Conservation (phyloP, 2,888 invertebrate species). For the Caenorhabditis imperialis region DNA sequence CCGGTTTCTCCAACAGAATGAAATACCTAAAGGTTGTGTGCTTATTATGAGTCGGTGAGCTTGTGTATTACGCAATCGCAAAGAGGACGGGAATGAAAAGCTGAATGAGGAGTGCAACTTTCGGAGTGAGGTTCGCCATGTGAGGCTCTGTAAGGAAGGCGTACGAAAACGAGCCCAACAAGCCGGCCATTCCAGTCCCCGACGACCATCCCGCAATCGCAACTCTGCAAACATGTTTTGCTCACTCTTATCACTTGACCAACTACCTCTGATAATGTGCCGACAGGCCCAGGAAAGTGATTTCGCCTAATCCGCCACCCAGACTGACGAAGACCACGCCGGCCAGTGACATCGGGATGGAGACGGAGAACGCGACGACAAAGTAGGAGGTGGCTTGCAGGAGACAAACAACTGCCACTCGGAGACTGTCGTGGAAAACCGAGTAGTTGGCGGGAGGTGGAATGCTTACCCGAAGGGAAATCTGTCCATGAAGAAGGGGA, state of each 20-base stretch:
- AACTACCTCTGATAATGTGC: conserved; percentile 83
- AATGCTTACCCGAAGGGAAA: conserved; percentile 79
- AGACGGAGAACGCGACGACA: conserved; percentile 74
- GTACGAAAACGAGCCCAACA: conserved; percentile 81
- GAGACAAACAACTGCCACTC: conserved; percentile 68
- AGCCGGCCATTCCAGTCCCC: conserved; percentile 87
- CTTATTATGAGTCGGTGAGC: background rate
- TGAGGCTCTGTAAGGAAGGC: conserved; percentile 83
- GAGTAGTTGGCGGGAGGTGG: no score
- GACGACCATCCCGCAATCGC: conserved; percentile 89
- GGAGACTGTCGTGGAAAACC: conserved; percentile 62
- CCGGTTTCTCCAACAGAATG: conserved; percentile 60
- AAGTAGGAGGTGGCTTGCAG: conserved; percentile 73
- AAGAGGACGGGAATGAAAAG: conserved; percentile 84
- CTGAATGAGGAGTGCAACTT: conserved; percentile 84
- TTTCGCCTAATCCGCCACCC: conserved; percentile 87
- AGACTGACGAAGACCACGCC: conserved; percentile 86
- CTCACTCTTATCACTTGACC: background rate
- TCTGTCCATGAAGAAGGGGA: conserved; percentile 83
- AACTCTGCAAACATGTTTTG: conserved; percentile 81
- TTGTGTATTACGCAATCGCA: conserved; percentile 81
- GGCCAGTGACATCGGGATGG: conserved; percentile 71
- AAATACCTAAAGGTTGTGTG: conserved; percentile 56
- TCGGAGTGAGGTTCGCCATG: conserved; percentile 78
- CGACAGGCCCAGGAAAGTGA: conserved; percentile 85